Base-by-base conservation (phyloP, 64 coral and sea anemone species). In the Porites australiensis region DNA sequence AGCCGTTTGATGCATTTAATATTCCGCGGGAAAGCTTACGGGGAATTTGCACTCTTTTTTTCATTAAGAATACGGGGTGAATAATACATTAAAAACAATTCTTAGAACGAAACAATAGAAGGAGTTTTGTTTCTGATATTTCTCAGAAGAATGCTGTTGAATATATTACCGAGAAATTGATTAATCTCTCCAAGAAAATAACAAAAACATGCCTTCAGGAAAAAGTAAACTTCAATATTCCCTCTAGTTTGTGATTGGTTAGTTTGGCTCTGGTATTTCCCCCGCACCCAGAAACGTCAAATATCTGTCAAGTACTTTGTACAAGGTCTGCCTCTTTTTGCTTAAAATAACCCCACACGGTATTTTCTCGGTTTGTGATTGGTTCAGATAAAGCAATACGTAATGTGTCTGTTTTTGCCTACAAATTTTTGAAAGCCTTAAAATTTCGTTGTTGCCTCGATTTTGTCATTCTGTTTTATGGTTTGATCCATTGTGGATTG, bases 261-360 rank as follows among this genome's bases (percentile, higher is more conserved):
- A 68, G 16, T 14, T 0, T 19, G 44, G 13, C 58, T 48, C n/a
- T 21, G 45, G 5, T 52, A 84, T 63, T 84, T 84, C 81, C 81
- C 47, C 81, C 81, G 81, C 81, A 47, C 81, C 81, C 75, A 51
- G 48, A 76, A 10, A 19, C 13, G 73, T 76, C 45, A 84, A 19
- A 13, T 18, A 15, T 47, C 67, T 46, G 81, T 84, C 44, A 69
- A 69, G 50, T 18, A 48, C 46, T 15, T 21, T 37, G 18, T 51
- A n/a, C n/a, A n/a, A n/a, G n/a, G n/a, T n/a, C n/a, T n/a, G n/a
- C n/a, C n/a, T n/a, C n/a, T n/a, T n/a, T n/a, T n/a, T n/a, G n/a
- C n/a, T n/a, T n/a, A n/a, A n/a, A n/a, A n/a, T n/a, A n/a, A n/a
- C n/a, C n/a, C n/a, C n/a, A n/a, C n/a, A n/a, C n/a, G n/a, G n/a